A percentile compares a stretch with the other conserved stretches of the same genome.
phyloP scores from a whole-genome alignment of 2,797 vertebrate species.

The Argentina silus region DNA sequence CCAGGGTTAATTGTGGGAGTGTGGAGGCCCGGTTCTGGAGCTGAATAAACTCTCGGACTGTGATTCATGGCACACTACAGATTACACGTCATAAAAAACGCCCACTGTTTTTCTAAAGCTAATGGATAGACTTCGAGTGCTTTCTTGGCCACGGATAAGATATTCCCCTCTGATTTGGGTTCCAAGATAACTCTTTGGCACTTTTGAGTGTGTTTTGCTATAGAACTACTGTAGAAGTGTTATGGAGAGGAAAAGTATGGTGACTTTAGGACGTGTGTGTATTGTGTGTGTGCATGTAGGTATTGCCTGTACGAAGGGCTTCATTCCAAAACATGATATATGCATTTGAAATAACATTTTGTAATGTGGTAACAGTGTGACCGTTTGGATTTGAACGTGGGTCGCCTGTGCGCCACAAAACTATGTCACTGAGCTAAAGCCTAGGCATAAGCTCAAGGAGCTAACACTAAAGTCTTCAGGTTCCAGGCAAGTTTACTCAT shows the following conservation, averaged over 20 bases:
- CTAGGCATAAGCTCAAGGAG: not conserved
- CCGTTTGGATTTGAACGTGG: too few relatives aligned
- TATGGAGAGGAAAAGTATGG: not conserved
- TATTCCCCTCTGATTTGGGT: slow-evolving; percentile 29
- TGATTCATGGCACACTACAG: slow-evolving; percentile 66
- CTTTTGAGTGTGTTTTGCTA: slow-evolving; percentile 30
- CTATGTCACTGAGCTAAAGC: not conserved
- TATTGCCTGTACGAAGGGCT: too few relatives aligned
- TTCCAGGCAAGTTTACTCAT: too few relatives aligned
- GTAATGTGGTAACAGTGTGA: too few relatives aligned
- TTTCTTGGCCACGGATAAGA: slow-evolving; percentile 46
- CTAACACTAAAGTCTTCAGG: not conserved
- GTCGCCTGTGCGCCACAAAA: too few relatives aligned
- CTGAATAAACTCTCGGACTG: slow-evolving; percentile 51
- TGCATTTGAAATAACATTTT: too few relatives aligned
- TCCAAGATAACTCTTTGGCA: slow-evolving; percentile 41
- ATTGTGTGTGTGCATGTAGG: not conserved
- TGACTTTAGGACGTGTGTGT: not conserved
- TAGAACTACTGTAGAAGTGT: slow-evolving; percentile 17
- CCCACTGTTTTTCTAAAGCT: slow-evolving; percentile 50
- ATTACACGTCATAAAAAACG: slow-evolving; percentile 45
- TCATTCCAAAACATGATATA: too few relatives aligned
- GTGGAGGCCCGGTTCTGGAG: slow-evolving; percentile 55
- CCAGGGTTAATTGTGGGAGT: slow-evolving; percentile 68
- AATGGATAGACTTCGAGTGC: slow-evolving; percentile 48